Evolutionary conservation across 2,113 vertebrate genomes (phyloP).

Genomic region (Mus pahari): DNA sequence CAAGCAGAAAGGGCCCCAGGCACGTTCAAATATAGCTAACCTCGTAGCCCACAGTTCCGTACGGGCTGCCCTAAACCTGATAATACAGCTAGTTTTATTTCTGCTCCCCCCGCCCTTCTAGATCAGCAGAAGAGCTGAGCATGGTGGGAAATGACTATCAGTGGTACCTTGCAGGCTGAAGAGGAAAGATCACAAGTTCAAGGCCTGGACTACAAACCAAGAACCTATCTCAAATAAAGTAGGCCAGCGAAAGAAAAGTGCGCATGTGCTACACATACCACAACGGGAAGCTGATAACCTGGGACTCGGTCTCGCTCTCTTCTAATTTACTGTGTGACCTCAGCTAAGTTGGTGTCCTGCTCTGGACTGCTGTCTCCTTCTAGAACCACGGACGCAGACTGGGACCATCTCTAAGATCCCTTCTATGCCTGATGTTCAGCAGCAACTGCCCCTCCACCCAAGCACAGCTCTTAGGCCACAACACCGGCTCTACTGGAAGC

Average conservation of each 20-base stretch:
- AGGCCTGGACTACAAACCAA: not conserved
- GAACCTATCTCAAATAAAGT: not conserved
- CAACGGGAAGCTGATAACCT: conserved; percentile 7
- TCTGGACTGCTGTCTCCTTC: not conserved
- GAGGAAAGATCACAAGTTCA: not conserved
- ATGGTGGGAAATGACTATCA: not conserved
- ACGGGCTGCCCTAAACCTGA: conserved; percentile 21
- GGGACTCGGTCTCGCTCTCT: not conserved
- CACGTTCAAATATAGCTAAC: not conserved
- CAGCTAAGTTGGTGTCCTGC: not conserved
- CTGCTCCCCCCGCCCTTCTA: not conserved
- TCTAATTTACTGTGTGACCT: conserved; percentile 9
- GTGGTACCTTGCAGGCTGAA: not conserved
- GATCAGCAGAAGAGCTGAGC: not conserved
- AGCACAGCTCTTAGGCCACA: not conserved
- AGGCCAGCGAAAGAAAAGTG: not conserved
- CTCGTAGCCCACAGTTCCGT: not conserved
- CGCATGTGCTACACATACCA: not conserved
- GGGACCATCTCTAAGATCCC: not conserved
- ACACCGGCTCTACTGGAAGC: not conserved
- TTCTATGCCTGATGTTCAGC: not conserved
- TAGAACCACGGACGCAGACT: not conserved
- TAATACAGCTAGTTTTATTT: not conserved
- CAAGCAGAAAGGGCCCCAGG: conserved; percentile 17
- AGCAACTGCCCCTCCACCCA: not conserved